Conservation (phyloP, 1,140 invertebrate genomes). For the Octopus bimaculoides region DNA sequence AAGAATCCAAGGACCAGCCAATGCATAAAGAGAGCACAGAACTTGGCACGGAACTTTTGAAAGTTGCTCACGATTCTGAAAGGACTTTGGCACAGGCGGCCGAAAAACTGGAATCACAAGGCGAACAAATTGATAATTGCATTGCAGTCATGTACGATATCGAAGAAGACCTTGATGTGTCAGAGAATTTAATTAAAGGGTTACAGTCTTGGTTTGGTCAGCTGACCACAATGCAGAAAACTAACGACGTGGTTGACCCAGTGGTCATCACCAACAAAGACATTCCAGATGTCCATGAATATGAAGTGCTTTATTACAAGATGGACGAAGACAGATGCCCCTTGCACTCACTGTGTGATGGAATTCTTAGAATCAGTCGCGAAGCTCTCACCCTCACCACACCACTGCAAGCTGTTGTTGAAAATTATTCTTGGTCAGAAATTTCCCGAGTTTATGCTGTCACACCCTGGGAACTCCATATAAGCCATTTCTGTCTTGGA, state of each 20-base stretch:
- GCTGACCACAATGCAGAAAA: conserved; percentile 24
- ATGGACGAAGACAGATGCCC: conserved; percentile 18
- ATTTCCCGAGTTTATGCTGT: conserved; percentile 26
- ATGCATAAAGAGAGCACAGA: conserved; percentile 17
- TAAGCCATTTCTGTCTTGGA: conserved; percentile 24
- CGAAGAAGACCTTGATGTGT: conserved; percentile 32
- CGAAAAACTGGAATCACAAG: conserved; percentile 22
- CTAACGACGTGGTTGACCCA: conserved; percentile 20
- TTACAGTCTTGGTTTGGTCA: conserved; percentile 31
- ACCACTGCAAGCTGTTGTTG: conserved; percentile 25
- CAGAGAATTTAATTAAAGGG: conserved; percentile 25
- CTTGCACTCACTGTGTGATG: conserved; percentile 18
- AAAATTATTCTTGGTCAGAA: conserved; percentile 26
- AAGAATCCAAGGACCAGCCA: background rate
- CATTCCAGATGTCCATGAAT: conserved; percentile 27
- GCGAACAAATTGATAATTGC: conserved; percentile 27
- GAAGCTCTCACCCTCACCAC: conserved; percentile 24
- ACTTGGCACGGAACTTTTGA: conserved; percentile 25
- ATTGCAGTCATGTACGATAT: conserved; percentile 27
- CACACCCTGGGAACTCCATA: conserved; percentile 27
- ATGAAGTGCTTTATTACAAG: conserved; percentile 30
- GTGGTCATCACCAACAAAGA: conserved; percentile 24
- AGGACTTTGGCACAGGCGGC: conserved; percentile 25
- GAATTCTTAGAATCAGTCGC: conserved; percentile 21
- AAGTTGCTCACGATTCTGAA: conserved; percentile 25